These are phyloP conservation scores for Marronus borbonicus DNA, from an alignment of 2,888 invertebrate species.

Conservation along the genomic window DNA sequence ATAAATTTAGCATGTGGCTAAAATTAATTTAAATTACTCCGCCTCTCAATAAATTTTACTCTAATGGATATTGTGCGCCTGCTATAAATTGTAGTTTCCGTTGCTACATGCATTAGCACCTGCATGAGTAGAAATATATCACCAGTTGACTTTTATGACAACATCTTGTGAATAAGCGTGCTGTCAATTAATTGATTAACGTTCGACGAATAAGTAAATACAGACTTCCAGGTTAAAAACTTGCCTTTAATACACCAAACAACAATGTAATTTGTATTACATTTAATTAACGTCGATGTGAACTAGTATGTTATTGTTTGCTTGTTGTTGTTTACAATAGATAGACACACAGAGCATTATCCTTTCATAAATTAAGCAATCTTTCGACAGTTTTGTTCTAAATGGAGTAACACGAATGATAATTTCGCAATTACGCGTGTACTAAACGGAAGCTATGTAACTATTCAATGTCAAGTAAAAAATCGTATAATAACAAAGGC, in stretches of 20 bases:
- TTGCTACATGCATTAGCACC: slow-evolving; percentile 11
- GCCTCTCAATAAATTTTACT: not conserved
- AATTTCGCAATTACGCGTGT: slow-evolving; percentile 14
- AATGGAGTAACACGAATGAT: slow-evolving; percentile 6
- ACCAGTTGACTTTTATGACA: slow-evolving; percentile 14
- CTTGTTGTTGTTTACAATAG: slow-evolving; percentile 19
- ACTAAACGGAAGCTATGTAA: slow-evolving; percentile 2
- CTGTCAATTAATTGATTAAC: slow-evolving; percentile 19
- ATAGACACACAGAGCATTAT: slow-evolving; percentile 8
- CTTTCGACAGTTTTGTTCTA: slow-evolving; percentile 31
- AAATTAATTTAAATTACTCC: slow-evolving; percentile 1
- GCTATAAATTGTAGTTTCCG: not conserved
- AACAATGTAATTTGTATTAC: not conserved
- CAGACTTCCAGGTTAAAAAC: slow-evolving; percentile 2
- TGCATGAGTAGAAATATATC: slow-evolving; percentile 9
- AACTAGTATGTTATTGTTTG: not conserved
- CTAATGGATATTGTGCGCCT: not conserved
- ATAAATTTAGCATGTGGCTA: not conserved
- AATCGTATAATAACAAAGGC: slow-evolving; percentile 18
- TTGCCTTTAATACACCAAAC: not conserved
- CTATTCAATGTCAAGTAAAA: slow-evolving; percentile 28
- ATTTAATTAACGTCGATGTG: slow-evolving; percentile 10
- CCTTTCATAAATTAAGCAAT: slow-evolving; percentile 40
- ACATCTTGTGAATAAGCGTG: not conserved
- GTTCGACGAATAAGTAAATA: slow-evolving; percentile 1